Percentiles rank a stretch among this genome's conserved stretches.
These are phyloP conservation scores for Mallateleia sp. DNA, from an alignment of 2,888 invertebrate species.

Conservation along the genomic window DNA sequence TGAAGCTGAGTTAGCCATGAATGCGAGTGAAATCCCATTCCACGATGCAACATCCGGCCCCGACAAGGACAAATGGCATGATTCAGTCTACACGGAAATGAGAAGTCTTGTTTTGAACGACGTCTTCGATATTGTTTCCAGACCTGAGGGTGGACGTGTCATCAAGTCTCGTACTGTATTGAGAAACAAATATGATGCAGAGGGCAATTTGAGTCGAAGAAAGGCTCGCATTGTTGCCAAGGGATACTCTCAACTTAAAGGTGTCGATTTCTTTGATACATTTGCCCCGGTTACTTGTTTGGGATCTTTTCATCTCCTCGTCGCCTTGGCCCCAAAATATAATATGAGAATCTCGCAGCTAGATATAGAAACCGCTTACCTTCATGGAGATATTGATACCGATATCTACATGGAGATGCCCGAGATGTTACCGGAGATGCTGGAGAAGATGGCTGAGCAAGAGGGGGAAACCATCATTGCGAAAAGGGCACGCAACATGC, in stretches of 20 bases:
- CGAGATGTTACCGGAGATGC: slow-evolving; percentile 5
- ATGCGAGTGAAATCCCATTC: slow-evolving; percentile 43
- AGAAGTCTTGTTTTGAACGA: slow-evolving; percentile 59
- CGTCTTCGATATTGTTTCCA: slow-evolving; percentile 60
- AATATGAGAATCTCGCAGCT: slow-evolving; percentile 8
- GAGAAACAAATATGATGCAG: slow-evolving; percentile 9
- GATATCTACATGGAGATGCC: slow-evolving; percentile 34
- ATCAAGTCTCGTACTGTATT: slow-evolving; percentile 57
- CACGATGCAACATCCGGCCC: slow-evolving; percentile 49
- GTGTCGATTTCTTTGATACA: slow-evolving; percentile 37
- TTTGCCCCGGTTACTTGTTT: slow-evolving; percentile 29
- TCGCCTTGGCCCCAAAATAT: background rate
- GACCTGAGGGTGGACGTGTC: slow-evolving; percentile 41
- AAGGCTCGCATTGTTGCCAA: slow-evolving; percentile 47
- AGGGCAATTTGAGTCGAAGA: background rate
- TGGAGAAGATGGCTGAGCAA: background rate
- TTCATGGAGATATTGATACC: slow-evolving; percentile 75
- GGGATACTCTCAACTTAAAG: slow-evolving; percentile 25
- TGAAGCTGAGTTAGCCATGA: slow-evolving; percentile 16
- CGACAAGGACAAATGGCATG: slow-evolving; percentile 57
- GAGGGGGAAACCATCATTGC: background rate
- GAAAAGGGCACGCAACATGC: background rate
- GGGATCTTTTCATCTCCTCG: slow-evolving; percentile 1
- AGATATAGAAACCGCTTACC: slow-evolving; percentile 71
- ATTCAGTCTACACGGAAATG: slow-evolving; percentile 57